phyloP scores from a whole-genome alignment of 2,797 vertebrate genomes.

The Myotis myotis region DNA sequence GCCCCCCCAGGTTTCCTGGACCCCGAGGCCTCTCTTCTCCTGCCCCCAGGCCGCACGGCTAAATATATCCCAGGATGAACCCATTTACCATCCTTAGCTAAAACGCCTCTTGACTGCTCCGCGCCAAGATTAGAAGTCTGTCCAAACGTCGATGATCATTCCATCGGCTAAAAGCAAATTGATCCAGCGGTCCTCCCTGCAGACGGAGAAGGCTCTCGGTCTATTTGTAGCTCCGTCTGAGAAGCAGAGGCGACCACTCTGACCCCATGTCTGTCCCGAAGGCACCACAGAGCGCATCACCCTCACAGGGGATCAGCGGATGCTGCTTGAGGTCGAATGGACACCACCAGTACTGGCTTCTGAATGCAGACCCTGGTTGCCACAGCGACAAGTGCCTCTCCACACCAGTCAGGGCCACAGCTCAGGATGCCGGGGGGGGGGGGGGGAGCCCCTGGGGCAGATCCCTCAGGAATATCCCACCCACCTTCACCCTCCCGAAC shows the following conservation, averaged over 20 bases:
- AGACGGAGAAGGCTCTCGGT: conserved; percentile 52
- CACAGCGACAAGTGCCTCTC: not conserved
- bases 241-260: not conserved
- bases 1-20: not conserved
- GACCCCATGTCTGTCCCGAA: not conserved
- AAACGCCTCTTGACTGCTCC: conserved; percentile 62
- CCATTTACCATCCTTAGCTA: conserved; percentile 65
- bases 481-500: not conserved
- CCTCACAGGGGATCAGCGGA: not conserved
- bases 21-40: conserved; percentile 32
- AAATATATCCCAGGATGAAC: conserved; percentile 63
- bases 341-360: not conserved
- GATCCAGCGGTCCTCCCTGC: conserved; percentile 66
- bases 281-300: not conserved
- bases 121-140: conserved; percentile 72
- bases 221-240: conserved; percentile 67
- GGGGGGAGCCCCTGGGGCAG: too few relatives aligned
- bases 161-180: conserved; percentile 78
- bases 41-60: conserved; percentile 15
- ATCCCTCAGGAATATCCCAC: not conserved
- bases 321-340: not conserved
- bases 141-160: conserved; percentile 69
- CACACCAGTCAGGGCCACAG: rapidly evolving
- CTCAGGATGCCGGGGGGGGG: not conserved
- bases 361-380: not conserved